phyloP scores from a whole-genome alignment of 2,797 vertebrate species.

The Buphagus erythrorhynchus region DNA sequence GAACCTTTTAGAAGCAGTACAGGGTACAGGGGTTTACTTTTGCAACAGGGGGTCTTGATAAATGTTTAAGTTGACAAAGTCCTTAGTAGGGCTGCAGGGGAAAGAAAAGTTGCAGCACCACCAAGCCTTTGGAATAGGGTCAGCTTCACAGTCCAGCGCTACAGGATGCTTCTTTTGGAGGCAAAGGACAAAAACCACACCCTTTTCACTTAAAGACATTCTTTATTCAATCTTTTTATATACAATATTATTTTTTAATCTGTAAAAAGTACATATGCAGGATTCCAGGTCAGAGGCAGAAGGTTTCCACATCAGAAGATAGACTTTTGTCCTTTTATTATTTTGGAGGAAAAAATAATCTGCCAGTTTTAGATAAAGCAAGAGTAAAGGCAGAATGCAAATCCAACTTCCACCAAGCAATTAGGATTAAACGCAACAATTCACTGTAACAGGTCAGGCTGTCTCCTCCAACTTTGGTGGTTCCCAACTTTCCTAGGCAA shows the following conservation, averaged over 20 bases:
- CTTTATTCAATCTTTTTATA: constrained; percentile 81
- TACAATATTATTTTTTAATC: constrained; percentile 78
- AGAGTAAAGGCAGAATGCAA: constrained; percentile 61
- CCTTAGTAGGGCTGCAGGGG: neutral
- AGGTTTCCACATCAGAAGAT: constrained; percentile 57
- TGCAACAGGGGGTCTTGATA: neutral
- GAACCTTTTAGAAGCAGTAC: neutral
- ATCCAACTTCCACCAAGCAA: constrained; percentile 55
- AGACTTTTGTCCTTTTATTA: constrained; percentile 59
- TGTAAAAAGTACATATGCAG: constrained; percentile 80
- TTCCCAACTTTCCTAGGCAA: neutral
- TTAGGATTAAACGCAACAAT: constrained; percentile 58
- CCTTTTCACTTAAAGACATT: constrained; percentile 78
- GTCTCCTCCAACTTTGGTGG: neutral
- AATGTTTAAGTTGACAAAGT: neutral
- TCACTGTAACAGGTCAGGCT: neutral
- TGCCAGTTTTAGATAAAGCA: constrained; percentile 61
- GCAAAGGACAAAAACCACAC: neutral
- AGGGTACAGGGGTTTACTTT: neutral
- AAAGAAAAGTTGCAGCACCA: neutral
- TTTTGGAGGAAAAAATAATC: constrained; percentile 55
- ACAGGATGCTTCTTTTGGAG: neutral
- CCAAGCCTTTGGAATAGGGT: neutral
- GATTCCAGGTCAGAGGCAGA: constrained; percentile 72
- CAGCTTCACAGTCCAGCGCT: neutral